phyloP scores from a whole-genome alignment of 2,797 vertebrate species.

The Pseudomugil tenellus region DNA sequence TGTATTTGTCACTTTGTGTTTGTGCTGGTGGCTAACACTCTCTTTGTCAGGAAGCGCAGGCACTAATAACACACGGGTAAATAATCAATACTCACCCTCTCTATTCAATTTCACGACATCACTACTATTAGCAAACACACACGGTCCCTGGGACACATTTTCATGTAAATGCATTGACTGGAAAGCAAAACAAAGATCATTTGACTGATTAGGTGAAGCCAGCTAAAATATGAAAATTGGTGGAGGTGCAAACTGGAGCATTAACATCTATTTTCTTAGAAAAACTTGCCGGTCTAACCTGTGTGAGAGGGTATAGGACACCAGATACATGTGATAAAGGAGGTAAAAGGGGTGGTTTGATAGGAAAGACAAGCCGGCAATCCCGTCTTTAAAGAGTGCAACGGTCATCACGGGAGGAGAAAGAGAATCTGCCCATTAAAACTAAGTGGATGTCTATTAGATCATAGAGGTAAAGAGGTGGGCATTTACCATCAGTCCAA shows the following conservation, averaged over 20 bases:
- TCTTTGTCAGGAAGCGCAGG: slow-evolving; percentile 71
- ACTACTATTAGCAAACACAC: slow-evolving; percentile 49
- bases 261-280: slow-evolving; percentile 73
- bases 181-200: slow-evolving; percentile 57
- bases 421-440: slow-evolving; percentile 84
- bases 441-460: slow-evolving; percentile 84
- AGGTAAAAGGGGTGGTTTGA: slow-evolving; percentile 22
- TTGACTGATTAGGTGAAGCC: slow-evolving; percentile 62
- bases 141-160: slow-evolving; percentile 19
- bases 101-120: slow-evolving; percentile 80
- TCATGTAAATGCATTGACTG: slow-evolving; percentile 28
- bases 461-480: slow-evolving; percentile 82
- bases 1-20: slow-evolving; percentile 42
- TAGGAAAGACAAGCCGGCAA: slow-evolving; percentile 77
- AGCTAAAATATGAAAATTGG: slow-evolving; percentile 48
- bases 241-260: slow-evolving; percentile 52
- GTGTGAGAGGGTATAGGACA: slow-evolving; percentile 43
- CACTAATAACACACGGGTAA: slow-evolving; percentile 80
- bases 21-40: slow-evolving; percentile 60
- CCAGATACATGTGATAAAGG: slow-evolving; percentile 40
- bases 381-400: slow-evolving; percentile 78
- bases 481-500: slow-evolving; percentile 78
- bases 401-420: slow-evolving; percentile 76
- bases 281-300: slow-evolving; percentile 43
- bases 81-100: slow-evolving; percentile 79